These are phyloP conservation scores for Gadopsis marmoratus DNA, from an alignment of 2,797 vertebrate genomes.

Conservation along the genomic window DNA sequence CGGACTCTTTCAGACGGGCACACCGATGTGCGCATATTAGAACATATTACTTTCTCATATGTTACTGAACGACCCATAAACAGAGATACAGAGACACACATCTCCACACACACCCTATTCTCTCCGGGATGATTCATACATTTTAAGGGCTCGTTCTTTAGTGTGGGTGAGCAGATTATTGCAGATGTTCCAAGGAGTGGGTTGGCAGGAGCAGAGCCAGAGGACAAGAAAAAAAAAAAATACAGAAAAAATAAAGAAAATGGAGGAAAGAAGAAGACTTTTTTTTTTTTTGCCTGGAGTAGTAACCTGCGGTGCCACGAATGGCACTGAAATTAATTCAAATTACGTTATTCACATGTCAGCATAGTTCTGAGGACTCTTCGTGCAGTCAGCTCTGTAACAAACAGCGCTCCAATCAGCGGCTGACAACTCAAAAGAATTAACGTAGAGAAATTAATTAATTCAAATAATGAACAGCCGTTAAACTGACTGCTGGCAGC, in stretches of 20 bases:
- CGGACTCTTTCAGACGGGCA: constrained; percentile 19
- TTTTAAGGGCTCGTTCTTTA: constrained; percentile 60
- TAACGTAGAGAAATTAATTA: neutral
- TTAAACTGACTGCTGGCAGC: too few species aligned
- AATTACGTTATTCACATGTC: neutral
- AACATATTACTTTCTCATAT: constrained; percentile 67
- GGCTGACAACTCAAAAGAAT: constrained; percentile 1
- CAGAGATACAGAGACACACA: constrained; percentile 50
- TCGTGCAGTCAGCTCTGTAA: neutral
- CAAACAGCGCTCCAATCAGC: neutral
- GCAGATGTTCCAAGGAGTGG: constrained; percentile 73
- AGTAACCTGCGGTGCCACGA: constrained; percentile 2
- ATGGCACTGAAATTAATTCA: constrained; percentile 2
- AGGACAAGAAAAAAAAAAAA: constrained; percentile 22
- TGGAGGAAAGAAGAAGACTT: constrained; percentile 22
- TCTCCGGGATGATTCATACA: constrained; percentile 67
- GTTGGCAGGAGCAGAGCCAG: constrained; percentile 52
- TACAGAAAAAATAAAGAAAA: neutral
- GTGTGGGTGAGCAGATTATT: constrained; percentile 67
- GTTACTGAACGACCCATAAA: constrained; percentile 50
- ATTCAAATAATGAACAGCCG: too few species aligned
- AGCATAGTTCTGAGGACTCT: neutral
- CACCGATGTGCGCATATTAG: constrained; percentile 42
- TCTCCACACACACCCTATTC: constrained; percentile 32
- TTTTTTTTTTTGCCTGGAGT: constrained; percentile 23